Base-by-base conservation (phyloP, 2,113 vertebrate species). In the Trematomus loennbergii region DNA sequence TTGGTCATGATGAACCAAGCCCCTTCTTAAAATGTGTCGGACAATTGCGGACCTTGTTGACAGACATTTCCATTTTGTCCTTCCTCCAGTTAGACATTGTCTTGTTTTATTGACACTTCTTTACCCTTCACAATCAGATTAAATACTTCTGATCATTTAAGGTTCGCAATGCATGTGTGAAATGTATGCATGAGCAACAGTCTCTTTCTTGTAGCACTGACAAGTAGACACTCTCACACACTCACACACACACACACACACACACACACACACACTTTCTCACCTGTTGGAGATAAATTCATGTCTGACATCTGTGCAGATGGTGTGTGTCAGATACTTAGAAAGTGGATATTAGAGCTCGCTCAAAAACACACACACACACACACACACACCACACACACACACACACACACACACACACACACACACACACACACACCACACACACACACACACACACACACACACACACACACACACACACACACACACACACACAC, bases 241-340 rank as follows among this genome's bases (percentile, higher is more conserved):
- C 10, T 22, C 53, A 54, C 53, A 54, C 53, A 54, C n/a, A 22
- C 53, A 53, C 36, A 12, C 52, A 55, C 53, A 22, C n/a, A 54
- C 52, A 54, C 53, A 22, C n/a, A 22, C 54, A 57, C 36, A 40
- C 55, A 17, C 50, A 53, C 8, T 53, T n/a, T 53, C 52, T n/a
- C 52, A 62, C 36, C 60, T 62, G 60, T 20, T 62, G n/a, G 20
- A 18, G 43, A 62, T 62, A 62, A 45, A 62, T 62, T 43, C 36
- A 62, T 62, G 8, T 11, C 60, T 62, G 60, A 62, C 60, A 62
- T 62, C 40, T 62, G 60, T 20, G 60, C 18, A n/a, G 36, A 61
- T 61, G n/a, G 43, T 43, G 36, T 40, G 36, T 36, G 36, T 40
- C 36, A 8, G 59, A 62, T 43, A 43, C 36, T 62, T 43, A 62